Conservation (phyloP, 2,113 vertebrate genomes). For the Dryoscopus gambensis region DNA sequence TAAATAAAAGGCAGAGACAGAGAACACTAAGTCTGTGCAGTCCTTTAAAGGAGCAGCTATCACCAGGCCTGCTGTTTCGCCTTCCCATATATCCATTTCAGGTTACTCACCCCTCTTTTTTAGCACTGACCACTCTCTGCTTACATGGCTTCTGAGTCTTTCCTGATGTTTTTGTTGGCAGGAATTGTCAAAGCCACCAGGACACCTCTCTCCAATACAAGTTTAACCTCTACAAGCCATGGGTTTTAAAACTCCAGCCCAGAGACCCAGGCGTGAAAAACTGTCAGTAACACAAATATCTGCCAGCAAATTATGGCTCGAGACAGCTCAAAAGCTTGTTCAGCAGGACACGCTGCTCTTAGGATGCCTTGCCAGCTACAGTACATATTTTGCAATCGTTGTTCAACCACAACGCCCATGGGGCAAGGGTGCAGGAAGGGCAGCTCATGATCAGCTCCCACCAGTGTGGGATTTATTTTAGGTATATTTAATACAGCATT, state of each 20-base stretch:
- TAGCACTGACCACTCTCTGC: constrained; percentile 3
- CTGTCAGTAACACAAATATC: constrained; percentile 25
- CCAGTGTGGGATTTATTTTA: background rate
- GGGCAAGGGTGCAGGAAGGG: background rate
- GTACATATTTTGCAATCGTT: background rate
- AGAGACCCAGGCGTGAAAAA: constrained; percentile 51
- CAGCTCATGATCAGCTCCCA: background rate
- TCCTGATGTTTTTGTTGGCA: background rate
- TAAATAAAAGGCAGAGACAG: background rate
- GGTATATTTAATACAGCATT: background rate
- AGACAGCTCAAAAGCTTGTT: background rate
- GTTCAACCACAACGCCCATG: background rate
- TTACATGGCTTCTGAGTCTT: background rate
- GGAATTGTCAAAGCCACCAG: background rate
- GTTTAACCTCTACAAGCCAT: background rate
- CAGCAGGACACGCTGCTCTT: constrained; percentile 22
- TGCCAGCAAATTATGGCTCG: constrained; percentile 41
- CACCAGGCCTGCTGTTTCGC: background rate
- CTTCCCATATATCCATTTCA: background rate
- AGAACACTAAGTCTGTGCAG: background rate
- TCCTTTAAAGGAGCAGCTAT: background rate
- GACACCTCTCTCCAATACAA: background rate
- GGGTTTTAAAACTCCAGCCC: background rate
- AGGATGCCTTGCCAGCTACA: background rate
- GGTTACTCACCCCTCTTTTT: background rate